Evolutionary conservation across 2,888 invertebrate genomes (phyloP), one percentile per base, ranked within the genome.

Genomic region (Eustalomyia histrio): DNA sequence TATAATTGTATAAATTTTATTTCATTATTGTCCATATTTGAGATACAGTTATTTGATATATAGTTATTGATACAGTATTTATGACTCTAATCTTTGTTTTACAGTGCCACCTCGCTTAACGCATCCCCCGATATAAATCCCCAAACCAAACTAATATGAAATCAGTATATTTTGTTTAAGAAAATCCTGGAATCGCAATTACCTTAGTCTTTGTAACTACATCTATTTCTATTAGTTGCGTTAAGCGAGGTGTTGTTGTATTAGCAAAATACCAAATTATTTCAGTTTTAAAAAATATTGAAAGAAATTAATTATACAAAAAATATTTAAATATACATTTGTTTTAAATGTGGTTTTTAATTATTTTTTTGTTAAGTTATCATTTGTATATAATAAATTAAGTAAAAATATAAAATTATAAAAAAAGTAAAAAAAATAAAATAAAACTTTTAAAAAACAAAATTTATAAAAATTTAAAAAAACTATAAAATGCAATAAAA

Each of bases 31-130:
- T 65, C 50, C 67, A n/a, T n/a, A n/a, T n/a, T n/a, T n/a, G n/a
- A n/a, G n/a, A n/a, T n/a, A n/a, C n/a, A n/a, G n/a, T n/a, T n/a
- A n/a, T n/a, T n/a, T n/a, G n/a, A n/a, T n/a, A n/a, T 33, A 7
- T 47, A 43, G 33, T 33, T 81, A 83, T 82, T 83, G 68, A 78
- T 84, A 65, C 83, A 83, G 83, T 85, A 84, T 85, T 83, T 83
- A 79, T 81, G 79, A 83, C 67, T 83, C 80, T 84, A 84, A 79
- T 76, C 55, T 79, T n/a, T n/a, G n/a, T n/a, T n/a, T n/a, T n/a
- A n/a, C n/a, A n/a, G n/a, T n/a, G n/a, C n/a, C n/a, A n/a, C n/a
- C n/a, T n/a, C n/a, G n/a, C n/a, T n/a, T n/a, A n/a, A n/a, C n/a
- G n/a, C n/a, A n/a, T n/a, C n/a, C n/a, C n/a, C n/a, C n/a, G n/a